phyloP scores from a whole-genome alignment of 2,888 invertebrate genomes.

The Tridacna gigas region DNA sequence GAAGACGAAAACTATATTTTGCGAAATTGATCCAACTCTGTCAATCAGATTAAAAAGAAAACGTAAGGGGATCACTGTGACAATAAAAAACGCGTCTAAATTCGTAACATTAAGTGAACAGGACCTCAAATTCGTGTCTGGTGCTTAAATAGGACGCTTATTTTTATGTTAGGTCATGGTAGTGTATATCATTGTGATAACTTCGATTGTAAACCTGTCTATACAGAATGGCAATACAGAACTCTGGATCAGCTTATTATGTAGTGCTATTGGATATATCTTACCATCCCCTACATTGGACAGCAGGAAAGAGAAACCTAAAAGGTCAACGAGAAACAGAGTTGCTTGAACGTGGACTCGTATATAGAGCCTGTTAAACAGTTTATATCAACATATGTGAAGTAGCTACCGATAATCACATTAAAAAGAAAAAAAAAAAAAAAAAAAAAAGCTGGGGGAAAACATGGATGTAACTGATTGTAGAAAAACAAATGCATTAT shows the following conservation, averaged over 20 bases:
- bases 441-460: not conserved
- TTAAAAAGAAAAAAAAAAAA: too few species aligned
- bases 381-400: not conserved
- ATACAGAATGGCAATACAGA: too few species aligned
- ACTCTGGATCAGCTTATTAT: constrained; percentile 40
- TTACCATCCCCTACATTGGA: constrained; percentile 30
- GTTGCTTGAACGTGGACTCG: not conserved
- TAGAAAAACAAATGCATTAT: not conserved
- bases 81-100: constrained; percentile 23
- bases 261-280: constrained; percentile 39
- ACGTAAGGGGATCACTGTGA: constrained; percentile 1
- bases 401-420: not conserved
- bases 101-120: constrained; percentile 13
- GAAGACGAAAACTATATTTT: not conserved
- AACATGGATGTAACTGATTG: constrained; percentile 1
- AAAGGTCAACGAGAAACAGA: constrained; percentile 2
- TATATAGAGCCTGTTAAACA: too few species aligned
- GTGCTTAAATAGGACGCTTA: not conserved
- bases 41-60: constrained; percentile 11
- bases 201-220: constrained; percentile 47
- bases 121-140: not conserved
- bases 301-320: not conserved
- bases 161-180: constrained; percentile 37
- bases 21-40: not conserved
- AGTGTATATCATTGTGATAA: constrained; percentile 42